phyloP scores from a whole-genome alignment of 1,140 invertebrate species.

The Glossosoma conforme region DNA sequence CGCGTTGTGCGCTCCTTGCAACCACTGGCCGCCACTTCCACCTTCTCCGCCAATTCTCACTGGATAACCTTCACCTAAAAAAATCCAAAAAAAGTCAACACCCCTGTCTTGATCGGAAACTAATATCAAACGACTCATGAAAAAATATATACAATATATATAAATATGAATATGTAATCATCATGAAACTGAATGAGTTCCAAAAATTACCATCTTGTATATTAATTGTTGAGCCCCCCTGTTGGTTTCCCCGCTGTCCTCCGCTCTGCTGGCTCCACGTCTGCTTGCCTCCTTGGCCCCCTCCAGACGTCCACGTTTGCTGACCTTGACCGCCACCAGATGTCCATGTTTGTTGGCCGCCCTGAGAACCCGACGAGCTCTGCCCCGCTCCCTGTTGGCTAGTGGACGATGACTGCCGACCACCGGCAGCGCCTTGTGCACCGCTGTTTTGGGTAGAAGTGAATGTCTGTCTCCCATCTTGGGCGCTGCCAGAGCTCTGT shows the following conservation, averaged over 20 bases:
- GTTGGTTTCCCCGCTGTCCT: no score
- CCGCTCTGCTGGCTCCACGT: not conserved
- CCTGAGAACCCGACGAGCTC: not conserved
- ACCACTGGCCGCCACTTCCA: no score
- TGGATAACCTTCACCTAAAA: not conserved
- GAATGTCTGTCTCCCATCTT: not conserved
- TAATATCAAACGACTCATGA: no score
- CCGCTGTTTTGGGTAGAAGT: not conserved
- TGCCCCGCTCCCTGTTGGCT: not conserved
- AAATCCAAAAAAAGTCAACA: no score
- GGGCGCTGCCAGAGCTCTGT: constrained; percentile 2
- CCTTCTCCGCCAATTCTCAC: constrained; percentile 3
- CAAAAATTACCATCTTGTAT: no score
- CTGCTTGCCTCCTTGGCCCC: not conserved
- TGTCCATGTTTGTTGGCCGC: constrained; percentile 1
- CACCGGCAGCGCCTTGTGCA: not conserved
- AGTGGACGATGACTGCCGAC: not conserved
- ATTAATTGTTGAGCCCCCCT: not conserved
- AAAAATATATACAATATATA: no score
- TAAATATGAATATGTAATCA: no score
- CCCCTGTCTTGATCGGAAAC: no score
- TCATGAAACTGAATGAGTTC: no score
- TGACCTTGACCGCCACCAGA: constrained; percentile 2
- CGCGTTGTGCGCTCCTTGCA: not conserved
- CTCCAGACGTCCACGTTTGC: not conserved